Conservation (phyloP, 2,797 vertebrate genomes). For the Aphelocoma californica region DNA sequence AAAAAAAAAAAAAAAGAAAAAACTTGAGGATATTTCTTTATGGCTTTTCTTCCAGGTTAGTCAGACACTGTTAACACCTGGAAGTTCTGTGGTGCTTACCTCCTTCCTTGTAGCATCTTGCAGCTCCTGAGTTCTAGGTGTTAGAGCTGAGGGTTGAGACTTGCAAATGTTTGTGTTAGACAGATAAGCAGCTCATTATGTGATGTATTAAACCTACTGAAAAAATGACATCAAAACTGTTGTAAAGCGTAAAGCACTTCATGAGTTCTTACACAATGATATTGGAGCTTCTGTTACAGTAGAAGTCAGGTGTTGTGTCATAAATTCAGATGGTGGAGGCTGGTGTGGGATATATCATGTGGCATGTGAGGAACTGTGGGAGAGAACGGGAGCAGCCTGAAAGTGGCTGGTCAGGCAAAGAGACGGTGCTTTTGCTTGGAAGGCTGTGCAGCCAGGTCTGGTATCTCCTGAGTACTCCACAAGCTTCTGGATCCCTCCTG, state of each 20-base stretch:
- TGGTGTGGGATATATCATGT: neutral
- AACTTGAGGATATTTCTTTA: neutral
- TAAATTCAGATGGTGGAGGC: too few species aligned
- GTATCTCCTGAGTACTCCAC: neutral
- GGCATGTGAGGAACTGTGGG: neutral
- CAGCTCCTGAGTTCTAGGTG: neutral
- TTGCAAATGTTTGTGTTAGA: neutral
- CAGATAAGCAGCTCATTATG: neutral
- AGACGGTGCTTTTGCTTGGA: neutral
- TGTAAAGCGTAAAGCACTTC: neutral
- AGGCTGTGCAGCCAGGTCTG: neutral
- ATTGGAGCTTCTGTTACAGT: neutral
- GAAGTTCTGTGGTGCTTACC: neutral
- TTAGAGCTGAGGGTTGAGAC: neutral
- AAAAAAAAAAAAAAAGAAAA: neutral
- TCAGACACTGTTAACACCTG: neutral
- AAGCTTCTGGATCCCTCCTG: neutral
- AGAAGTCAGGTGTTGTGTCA: neutral
- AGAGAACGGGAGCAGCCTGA: neutral
- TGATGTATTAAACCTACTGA: neutral
- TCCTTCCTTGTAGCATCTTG: neutral
- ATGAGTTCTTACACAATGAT: rapidly evolving
- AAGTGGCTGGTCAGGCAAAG: neutral
- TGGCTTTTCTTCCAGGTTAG: neutral
- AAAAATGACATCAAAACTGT: neutral